phyloP scores from a whole-genome alignment of 2,113 vertebrate species.

The Salvelinus alpinus region DNA sequence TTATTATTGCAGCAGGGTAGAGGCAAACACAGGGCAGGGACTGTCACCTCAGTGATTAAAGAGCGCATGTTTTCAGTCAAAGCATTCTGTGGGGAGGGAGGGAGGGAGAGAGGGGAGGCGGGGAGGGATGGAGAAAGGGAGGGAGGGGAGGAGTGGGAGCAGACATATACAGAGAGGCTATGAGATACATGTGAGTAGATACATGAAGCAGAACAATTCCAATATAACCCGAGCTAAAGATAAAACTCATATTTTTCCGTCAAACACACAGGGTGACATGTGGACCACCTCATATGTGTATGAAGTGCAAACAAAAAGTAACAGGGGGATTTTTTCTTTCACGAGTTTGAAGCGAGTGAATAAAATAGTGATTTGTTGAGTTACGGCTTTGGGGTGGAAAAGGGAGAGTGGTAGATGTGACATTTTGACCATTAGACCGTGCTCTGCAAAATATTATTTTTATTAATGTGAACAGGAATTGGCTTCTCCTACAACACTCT shows the following conservation, averaged over 20 bases:
- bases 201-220: neutral
- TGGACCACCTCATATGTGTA: constrained; percentile 49
- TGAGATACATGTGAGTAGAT: neutral
- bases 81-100: constrained; percentile 59
- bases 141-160: constrained; percentile 1
- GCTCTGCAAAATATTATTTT: constrained; percentile 80
- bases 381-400: constrained; percentile 55
- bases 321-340: constrained; percentile 41
- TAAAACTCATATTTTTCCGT: constrained; percentile 33
- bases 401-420: constrained; percentile 67
- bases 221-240: constrained; percentile 16
- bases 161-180: neutral
- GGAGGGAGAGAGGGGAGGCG: constrained; percentile 24
- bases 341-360: constrained; percentile 40
- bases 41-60: constrained; percentile 73
- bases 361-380: constrained; percentile 71
- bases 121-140: constrained; percentile 6
- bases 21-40: constrained; percentile 63
- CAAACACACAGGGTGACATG: constrained; percentile 36
- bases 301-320: constrained; percentile 30
- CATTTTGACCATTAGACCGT: constrained; percentile 75
- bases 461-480: constrained; percentile 80
- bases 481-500: constrained; percentile 75
- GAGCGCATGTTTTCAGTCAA: constrained; percentile 73
- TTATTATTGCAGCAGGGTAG: constrained; percentile 69